These are phyloP conservation scores for Mellivora capensis DNA, from an alignment of 2,113 vertebrate genomes.

Conservation along the genomic window DNA sequence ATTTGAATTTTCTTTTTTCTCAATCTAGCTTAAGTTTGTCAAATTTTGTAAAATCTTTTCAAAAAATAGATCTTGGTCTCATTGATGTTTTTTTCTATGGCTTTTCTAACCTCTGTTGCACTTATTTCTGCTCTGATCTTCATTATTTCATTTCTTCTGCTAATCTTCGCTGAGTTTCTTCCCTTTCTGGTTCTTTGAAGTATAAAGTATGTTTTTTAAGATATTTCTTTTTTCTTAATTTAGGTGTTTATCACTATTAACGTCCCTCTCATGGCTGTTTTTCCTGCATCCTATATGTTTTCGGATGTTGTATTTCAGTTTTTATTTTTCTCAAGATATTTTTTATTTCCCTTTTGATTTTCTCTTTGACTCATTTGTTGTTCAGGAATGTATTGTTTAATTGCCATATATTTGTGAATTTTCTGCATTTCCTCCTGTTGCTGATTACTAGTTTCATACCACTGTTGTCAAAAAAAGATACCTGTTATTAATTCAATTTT, in stretches of 20 bases:
- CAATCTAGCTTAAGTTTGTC: not conserved
- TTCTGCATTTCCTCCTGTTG: not conserved
- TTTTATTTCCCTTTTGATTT: not conserved
- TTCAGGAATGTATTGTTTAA: not conserved
- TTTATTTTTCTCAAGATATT: not conserved
- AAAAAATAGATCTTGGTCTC: not conserved
- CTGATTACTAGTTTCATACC: not conserved
- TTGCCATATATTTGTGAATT: not conserved
- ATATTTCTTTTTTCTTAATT: not conserved
- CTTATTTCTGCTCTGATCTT: not conserved
- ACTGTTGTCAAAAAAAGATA: not conserved
- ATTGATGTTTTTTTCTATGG: not conserved
- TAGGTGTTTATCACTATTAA: not conserved
- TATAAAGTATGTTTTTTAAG: not conserved
- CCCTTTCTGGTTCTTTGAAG: not conserved
- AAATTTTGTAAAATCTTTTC: not conserved
- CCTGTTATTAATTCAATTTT: not conserved
- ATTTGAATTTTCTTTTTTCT: not conserved
- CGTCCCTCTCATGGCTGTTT: not conserved
- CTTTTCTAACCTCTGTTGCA: not conserved
- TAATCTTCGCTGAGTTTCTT: not conserved
- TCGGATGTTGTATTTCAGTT: not conserved
- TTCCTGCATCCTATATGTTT: not conserved
- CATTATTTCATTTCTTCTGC: not conserved
- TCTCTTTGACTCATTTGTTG: not conserved